Conservation (phyloP, 2,113 vertebrate species). For the Corythornis vintsioides region DNA sequence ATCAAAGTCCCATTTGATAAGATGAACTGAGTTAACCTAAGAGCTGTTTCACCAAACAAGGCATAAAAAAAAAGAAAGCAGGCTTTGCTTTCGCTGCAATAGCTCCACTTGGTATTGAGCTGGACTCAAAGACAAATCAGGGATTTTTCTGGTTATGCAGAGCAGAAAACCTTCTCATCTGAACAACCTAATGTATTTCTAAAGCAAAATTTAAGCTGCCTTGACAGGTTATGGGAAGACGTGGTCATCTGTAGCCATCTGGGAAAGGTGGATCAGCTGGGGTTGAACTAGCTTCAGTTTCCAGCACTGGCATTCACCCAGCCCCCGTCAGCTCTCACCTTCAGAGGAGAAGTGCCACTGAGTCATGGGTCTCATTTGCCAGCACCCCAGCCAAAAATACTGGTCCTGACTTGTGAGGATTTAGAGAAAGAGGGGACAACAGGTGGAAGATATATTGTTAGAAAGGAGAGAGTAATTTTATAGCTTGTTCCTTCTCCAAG, state of each 20-base stretch:
- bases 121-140: not conserved
- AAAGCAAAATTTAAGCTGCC: not conserved
- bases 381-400: not conserved
- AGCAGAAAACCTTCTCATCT: not conserved
- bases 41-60: not conserved
- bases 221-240: not conserved
- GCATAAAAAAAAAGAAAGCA: not conserved
- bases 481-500: not conserved
- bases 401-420: not conserved
- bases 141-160: not conserved
- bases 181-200: not conserved
- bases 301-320: not conserved
- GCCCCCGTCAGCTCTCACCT: constrained; percentile 23
- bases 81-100: not conserved
- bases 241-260: not conserved
- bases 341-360: not conserved
- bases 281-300: not conserved
- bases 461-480: not conserved
- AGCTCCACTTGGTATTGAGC: not conserved
- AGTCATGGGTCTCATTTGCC: not conserved
- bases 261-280: not conserved
- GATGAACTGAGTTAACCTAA: not conserved
- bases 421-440: constrained; percentile 17
- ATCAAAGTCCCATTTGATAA: not conserved
- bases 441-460: not conserved